Evolutionary conservation across 2,797 vertebrate species (phyloP), one percentile per base, ranked within the genome.

Genomic region (Falco cherrug): DNA sequence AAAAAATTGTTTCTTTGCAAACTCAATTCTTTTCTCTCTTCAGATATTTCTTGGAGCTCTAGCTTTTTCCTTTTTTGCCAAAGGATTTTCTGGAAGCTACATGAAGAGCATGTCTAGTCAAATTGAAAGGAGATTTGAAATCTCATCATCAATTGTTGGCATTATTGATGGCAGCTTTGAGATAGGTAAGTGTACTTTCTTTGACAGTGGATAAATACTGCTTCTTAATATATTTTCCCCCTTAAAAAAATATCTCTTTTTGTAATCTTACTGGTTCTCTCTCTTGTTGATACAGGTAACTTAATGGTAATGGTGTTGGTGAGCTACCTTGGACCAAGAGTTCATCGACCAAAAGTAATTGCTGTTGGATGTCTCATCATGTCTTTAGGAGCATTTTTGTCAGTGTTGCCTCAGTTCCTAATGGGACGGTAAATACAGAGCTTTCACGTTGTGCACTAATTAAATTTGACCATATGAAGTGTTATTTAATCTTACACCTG

Each of bases 121-220:
- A 97, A 98, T 99, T 90, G 99, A 99, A 94, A 98, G 99, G 91
- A 98, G 99, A 53, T 99, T 99, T 93, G 99, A 99, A 94, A 99
- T 99, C 78, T 98, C 99, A 35, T 99, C 99, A 67, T 99, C 99
- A 53, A 96, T 99, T 93, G 98, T 99, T 76, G 99, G 99, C 60
- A 97, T 99, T 79, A 99, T 99, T 87, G 99, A 99, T 21, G 99
- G 99, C 61, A 99, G 99, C 98, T 99, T 99, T 98, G 99, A 99
- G 98, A 99, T 99, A 70, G 99, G 99, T 99, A 98, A 73, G 96
- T 96, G 65, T 9, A 2, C 31, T 74, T 73, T 59, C 43, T 29
- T 50, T 69, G 22, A 37, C 71, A 59, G 25, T 33, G 25, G 28
- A 17, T 19, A 20, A 68, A 31, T 29, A 10, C 11, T 26, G 13